These are phyloP conservation scores for Marmota flaviventris DNA, from an alignment of 2,113 vertebrate species.

Conservation along the genomic window DNA sequence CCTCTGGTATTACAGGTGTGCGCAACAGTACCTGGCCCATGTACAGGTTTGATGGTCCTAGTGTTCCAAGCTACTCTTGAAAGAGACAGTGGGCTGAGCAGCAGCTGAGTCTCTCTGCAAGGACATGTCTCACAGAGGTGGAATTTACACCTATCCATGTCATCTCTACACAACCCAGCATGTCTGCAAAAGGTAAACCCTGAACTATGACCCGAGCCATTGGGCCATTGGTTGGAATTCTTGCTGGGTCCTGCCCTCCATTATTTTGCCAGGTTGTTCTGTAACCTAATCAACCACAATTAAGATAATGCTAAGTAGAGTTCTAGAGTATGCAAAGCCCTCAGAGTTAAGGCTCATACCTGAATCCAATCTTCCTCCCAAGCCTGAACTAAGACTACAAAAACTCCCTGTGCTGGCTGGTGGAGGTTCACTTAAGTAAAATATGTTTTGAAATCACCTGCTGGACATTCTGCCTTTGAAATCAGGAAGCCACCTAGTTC, in stretches of 20 bases:
- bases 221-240: not conserved
- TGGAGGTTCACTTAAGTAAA: not conserved
- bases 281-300: not conserved
- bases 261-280: not conserved
- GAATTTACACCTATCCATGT: not conserved
- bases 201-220: not conserved
- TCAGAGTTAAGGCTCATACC: not conserved
- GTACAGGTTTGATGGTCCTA: not conserved
- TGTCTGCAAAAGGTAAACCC: not conserved
- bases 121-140: not conserved
- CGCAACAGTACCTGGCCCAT: no score
- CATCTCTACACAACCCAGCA: not conserved
- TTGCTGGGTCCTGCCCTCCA: not conserved
- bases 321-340: not conserved
- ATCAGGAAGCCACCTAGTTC: not conserved
- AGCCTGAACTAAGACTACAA: not conserved
- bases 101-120: not conserved
- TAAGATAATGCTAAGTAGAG: not conserved
- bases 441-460: not conserved
- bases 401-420: not conserved
- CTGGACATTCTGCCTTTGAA: not conserved
- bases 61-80: not conserved
- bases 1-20: no score
- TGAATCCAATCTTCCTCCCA: not conserved
- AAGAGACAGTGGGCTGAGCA: not conserved